Percentiles rank a stretch among this genome's conserved stretches.
Evolutionary conservation across 2,113 vertebrate species (phyloP).

Genomic region (Cyprinodon brontotheroides): DNA sequence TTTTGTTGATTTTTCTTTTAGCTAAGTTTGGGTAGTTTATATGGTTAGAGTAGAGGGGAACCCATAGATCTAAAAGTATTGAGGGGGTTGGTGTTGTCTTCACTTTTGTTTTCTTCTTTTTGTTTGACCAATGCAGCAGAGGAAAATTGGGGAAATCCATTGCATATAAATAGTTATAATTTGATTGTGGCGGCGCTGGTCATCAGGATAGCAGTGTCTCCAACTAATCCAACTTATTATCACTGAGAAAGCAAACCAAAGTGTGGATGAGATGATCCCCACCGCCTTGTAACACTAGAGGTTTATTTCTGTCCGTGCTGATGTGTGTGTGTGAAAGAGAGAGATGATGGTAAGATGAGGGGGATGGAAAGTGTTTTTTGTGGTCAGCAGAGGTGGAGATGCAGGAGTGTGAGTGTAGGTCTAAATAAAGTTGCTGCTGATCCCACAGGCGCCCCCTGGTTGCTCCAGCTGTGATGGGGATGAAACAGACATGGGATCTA

Average conservation of each 20-base stretch:
- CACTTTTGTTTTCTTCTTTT: neutral
- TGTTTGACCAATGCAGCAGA: neutral
- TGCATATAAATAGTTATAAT: neutral
- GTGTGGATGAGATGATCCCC: constrained; percentile 20
- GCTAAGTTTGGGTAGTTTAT: neutral
- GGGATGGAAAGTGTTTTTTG: constrained; percentile 55
- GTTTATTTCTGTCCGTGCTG: constrained; percentile 51
- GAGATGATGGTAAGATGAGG: constrained; percentile 38
- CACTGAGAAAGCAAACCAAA: constrained; percentile 39
- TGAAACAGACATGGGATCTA: constrained; percentile 55
- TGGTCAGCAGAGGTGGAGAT: constrained; percentile 52
- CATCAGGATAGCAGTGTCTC: constrained; percentile 28
- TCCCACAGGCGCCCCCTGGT: constrained; percentile 44
- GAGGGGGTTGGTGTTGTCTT: neutral
- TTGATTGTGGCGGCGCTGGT: neutral
- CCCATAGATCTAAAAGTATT: neutral
- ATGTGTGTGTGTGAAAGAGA: constrained; percentile 11
- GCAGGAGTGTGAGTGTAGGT: constrained; percentile 9
- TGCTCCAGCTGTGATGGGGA: constrained; percentile 64
- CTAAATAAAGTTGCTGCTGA: constrained; percentile 69
- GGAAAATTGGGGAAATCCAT: neutral
- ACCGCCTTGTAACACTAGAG: constrained; percentile 33
- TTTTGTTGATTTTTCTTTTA: neutral
- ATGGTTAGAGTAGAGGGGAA: neutral
- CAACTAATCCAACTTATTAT: constrained; percentile 33